Evolutionary conservation across 2,113 vertebrate species (phyloP), one percentile per base, ranked within the genome.

Genomic region (Miniopterus natalensis): DNA sequence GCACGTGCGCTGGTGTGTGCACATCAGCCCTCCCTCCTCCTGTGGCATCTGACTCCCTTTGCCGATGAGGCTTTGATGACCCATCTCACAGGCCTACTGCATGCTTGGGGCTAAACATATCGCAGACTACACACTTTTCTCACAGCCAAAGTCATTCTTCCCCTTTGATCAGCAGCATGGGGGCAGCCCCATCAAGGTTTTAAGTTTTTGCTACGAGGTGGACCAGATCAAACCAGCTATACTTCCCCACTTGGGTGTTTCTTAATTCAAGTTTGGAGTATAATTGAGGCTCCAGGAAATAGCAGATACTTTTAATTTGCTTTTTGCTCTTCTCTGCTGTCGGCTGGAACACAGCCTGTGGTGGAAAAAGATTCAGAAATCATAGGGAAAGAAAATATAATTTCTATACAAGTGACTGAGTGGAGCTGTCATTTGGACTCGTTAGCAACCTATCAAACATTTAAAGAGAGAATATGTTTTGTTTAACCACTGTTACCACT

Each of bases 371-470:
- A 42, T 40, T 79, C 8, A 47, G 61, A 12, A 86, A n/a, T 73
- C 84, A 97, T 63, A 92, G 89, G 86, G 92, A 96, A 97, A 97
- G 89, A 95, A 75, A 88, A 93, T 21, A 36, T 14, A 96, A 77
- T 92, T 5, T 3, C 51, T 90, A 88, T 73, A 71, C 81, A 70
- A 81, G 92, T 89, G 66, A 45, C 96, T 74, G 31, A 95, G 91
- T 71, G 68, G 31, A 90, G 25, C 63, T 90, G 18, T 59, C 49
- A 89, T 83, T 96, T 78, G 85, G 47, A 79, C 78, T 90, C 90
- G 92, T 96, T 77, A 42, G 10, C 27, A 97, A 87, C 55, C 40
- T 95, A 49, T 29, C 65, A 91, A 95, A 92, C 70, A 87, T 81
- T 94, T 95, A 14, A 92, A 94, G 40, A 86, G 29, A 87, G 11